A percentile compares a stretch with the other conserved stretches of the same genome.
Conservation (phyloP, 1,140 invertebrate species). For the Aphaenogaster floridana region DNA sequence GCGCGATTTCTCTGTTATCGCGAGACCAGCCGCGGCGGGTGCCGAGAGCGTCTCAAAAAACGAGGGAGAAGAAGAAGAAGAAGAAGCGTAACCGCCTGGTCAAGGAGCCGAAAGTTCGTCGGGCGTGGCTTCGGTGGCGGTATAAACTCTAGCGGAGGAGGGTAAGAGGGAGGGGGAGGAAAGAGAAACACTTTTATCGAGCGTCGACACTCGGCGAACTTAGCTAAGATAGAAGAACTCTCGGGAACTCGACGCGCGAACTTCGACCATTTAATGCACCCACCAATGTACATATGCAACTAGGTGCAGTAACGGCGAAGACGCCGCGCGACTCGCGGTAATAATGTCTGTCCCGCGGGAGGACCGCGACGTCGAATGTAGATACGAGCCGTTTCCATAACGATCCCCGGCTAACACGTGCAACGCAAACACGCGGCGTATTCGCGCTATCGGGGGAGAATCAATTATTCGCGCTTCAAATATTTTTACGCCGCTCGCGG, state of each 20-base stretch:
- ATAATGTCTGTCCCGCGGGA: conserved; percentile 54
- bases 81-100: conserved; percentile 63
- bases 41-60: conserved; percentile 59
- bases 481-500: conserved; percentile 23
- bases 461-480: conserved; percentile 52
- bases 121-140: conserved; percentile 63
- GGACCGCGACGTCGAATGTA: conserved; percentile 42
- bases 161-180: conserved; percentile 30
- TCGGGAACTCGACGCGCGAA: conserved; percentile 77
- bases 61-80: conserved; percentile 47
- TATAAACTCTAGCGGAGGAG: conserved; percentile 68
- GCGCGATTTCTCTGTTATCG: conserved; percentile 70
- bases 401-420: conserved; percentile 32
- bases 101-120: conserved; percentile 73
- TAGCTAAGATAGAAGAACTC: conserved; percentile 80
- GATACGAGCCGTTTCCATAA: conserved; percentile 48
- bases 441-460: conserved; percentile 23
- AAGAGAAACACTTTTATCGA: conserved; percentile 85
- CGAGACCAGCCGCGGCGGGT: background rate
- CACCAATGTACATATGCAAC: conserved; percentile 66
- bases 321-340: conserved; percentile 34
- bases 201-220: conserved; percentile 80
- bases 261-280: conserved; percentile 80
- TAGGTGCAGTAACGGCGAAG: conserved; percentile 52
- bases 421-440: conserved; percentile 43